These are phyloP conservation scores for Calosoma granatense DNA, from an alignment of 1,140 invertebrate genomes.

Conservation along the genomic window DNA sequence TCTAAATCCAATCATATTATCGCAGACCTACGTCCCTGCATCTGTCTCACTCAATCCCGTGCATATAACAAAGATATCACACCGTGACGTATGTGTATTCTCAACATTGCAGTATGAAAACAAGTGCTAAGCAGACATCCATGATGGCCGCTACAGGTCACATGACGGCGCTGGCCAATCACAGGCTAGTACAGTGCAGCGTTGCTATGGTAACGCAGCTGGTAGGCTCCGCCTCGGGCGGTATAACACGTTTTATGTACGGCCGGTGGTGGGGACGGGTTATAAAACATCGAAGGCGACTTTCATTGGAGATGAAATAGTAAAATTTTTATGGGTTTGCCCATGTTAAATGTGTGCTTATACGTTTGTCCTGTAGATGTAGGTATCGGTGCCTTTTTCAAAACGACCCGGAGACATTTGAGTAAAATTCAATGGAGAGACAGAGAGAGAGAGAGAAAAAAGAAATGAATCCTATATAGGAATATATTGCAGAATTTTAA, in stretches of 20 bases:
- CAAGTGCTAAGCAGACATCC: not conserved
- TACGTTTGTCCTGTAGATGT: slow-evolving; percentile 33
- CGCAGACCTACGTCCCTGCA: not conserved
- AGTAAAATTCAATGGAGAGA: no score
- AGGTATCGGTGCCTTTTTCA: slow-evolving; percentile 28
- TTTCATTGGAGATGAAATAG: slow-evolving; percentile 34
- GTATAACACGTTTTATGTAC: slow-evolving; percentile 7
- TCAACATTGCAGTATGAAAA: not conserved
- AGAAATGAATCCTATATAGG: no score
- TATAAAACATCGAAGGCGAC: slow-evolving; percentile 21
- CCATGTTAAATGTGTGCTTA: slow-evolving; percentile 29
- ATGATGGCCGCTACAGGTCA: not conserved
- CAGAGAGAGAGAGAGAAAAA: no score
- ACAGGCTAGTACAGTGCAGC: slow-evolving; percentile 20
- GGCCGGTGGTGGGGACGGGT: slow-evolving; percentile 19
- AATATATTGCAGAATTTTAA: no score
- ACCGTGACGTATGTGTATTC: not conserved
- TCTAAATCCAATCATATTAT: no score
- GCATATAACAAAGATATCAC: not conserved
- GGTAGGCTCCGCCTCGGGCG: slow-evolving; percentile 17
- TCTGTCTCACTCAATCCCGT: not conserved
- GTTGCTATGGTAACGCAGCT: slow-evolving; percentile 31
- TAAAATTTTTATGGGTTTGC: slow-evolving; percentile 35
- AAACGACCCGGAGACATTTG: slow-evolving; percentile 10
- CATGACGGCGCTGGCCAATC: slow-evolving; percentile 2